Percentiles rank a stretch among this genome's conserved stretches.
Evolutionary conservation across 2,797 vertebrate species (phyloP).

Genomic region (Taeniopygia guttata): DNA sequence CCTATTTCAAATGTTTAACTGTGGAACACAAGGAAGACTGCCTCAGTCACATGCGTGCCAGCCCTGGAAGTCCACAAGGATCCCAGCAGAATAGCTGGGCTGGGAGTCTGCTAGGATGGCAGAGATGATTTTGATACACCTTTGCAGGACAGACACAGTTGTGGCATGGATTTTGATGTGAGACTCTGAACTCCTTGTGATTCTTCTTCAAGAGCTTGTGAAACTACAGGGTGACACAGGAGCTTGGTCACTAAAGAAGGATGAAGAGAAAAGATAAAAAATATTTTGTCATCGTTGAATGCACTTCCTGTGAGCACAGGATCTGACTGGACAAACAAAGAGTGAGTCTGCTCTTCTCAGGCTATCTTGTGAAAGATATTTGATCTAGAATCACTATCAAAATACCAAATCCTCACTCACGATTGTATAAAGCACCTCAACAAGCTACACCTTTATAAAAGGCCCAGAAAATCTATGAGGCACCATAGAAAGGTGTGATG

Average conservation of each 20-base stretch:
- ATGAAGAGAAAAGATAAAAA: background rate
- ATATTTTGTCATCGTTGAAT: background rate
- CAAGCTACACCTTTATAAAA: background rate
- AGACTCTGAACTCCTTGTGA: background rate
- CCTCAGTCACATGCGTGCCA: background rate
- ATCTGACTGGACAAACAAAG: background rate
- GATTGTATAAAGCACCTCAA: background rate
- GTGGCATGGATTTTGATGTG: background rate
- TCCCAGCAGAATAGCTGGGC: background rate
- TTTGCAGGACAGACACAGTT: background rate
- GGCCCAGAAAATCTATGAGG: background rate
- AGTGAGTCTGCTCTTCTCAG: background rate
- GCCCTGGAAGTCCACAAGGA: background rate
- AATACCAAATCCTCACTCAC: background rate
- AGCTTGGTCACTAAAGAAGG: background rate
- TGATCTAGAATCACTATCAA: background rate
- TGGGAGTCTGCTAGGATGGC: background rate
- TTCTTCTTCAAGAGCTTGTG: background rate
- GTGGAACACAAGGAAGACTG: background rate
- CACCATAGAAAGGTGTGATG: background rate
- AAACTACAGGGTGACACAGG: background rate
- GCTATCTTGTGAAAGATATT: background rate
- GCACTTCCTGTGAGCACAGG: background rate
- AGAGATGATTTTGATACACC: background rate
- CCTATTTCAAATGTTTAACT: background rate